Conservation (phyloP, 2,113 vertebrate species). For the Calonectris borealis region DNA sequence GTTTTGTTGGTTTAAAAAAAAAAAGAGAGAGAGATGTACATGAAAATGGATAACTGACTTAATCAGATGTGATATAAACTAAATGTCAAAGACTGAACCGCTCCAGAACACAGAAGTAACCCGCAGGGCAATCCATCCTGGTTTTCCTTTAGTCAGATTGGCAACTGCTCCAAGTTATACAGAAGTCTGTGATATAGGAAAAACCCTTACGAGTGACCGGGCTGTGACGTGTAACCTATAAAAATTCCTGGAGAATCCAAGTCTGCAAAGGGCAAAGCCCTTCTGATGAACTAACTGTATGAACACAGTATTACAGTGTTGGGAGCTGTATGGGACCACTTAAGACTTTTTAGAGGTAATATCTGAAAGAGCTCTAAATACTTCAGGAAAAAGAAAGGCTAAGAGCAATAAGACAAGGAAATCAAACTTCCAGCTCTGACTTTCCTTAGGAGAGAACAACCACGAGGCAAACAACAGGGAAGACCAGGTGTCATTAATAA, state of each 20-base stretch:
- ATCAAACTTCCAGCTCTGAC: background rate
- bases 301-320: background rate
- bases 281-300: background rate
- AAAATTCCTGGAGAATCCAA: background rate
- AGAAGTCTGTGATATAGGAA: background rate
- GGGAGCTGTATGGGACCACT: background rate
- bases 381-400: background rate
- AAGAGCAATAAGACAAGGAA: background rate
- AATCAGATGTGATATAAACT: background rate
- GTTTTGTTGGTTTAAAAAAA: background rate
- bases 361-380: background rate
- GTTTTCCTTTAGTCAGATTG: background rate
- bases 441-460: background rate
- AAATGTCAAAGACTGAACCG: background rate
- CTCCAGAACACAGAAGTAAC: background rate
- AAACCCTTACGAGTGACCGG: accelerated
- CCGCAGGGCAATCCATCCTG: accelerated
- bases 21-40: too few relatives aligned
- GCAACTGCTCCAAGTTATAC: background rate
- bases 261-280: background rate
- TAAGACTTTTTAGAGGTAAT: background rate
- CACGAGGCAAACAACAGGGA: background rate
- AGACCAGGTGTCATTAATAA: background rate
- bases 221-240: background rate
- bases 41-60: background rate